Conservation (phyloP, 1,140 invertebrate species). For the Aphelenchoides fujianensis region DNA sequence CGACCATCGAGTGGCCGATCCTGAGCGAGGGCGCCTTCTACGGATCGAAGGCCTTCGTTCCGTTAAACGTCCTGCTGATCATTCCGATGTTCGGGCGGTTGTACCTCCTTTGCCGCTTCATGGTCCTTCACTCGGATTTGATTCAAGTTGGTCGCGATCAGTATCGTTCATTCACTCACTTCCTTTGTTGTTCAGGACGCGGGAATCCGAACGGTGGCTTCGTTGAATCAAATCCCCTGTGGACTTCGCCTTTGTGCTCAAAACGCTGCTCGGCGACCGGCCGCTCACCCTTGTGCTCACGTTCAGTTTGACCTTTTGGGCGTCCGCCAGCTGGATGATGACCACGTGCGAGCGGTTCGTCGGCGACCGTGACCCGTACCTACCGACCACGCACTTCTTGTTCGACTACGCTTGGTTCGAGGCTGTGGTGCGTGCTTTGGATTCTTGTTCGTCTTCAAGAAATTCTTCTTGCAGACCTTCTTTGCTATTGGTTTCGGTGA, state of each 20-base stretch:
- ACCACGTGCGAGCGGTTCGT: slow-evolving; percentile 94
- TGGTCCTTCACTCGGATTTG: slow-evolving; percentile 96
- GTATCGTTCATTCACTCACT: slow-evolving; percentile 12
- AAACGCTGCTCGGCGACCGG: slow-evolving; percentile 98
- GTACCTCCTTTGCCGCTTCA: slow-evolving; percentile 96
- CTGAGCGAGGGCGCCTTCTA: slow-evolving; percentile 17
- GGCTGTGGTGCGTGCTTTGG: slow-evolving; percentile 43
- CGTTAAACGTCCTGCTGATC: slow-evolving; percentile 82
- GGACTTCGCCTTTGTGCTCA: slow-evolving; percentile 96
- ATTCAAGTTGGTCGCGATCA: slow-evolving; percentile 69
- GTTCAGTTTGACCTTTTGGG: slow-evolving; percentile 95
- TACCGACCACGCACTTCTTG: slow-evolving; percentile 46
- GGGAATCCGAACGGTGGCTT: slow-evolving; percentile 75
- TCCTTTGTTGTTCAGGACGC: slow-evolving; percentile 84
- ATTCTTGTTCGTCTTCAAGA: not conserved
- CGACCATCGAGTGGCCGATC: slow-evolving; percentile 38
- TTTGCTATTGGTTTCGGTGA: slow-evolving; percentile 77
- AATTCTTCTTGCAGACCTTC: slow-evolving; percentile 51
- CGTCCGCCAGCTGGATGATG: slow-evolving; percentile 95
- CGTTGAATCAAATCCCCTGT: slow-evolving; percentile 98
- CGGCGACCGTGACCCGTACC: not conserved
- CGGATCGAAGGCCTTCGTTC: slow-evolving; percentile 32
- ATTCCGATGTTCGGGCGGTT: slow-evolving; percentile 98
- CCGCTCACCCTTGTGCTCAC: slow-evolving; percentile 94
- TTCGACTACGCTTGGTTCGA: slow-evolving; percentile 57